Evolutionary conservation across 2,797 vertebrate species (phyloP), one percentile per base, ranked within the genome.

Genomic region (Mus caroli): DNA sequence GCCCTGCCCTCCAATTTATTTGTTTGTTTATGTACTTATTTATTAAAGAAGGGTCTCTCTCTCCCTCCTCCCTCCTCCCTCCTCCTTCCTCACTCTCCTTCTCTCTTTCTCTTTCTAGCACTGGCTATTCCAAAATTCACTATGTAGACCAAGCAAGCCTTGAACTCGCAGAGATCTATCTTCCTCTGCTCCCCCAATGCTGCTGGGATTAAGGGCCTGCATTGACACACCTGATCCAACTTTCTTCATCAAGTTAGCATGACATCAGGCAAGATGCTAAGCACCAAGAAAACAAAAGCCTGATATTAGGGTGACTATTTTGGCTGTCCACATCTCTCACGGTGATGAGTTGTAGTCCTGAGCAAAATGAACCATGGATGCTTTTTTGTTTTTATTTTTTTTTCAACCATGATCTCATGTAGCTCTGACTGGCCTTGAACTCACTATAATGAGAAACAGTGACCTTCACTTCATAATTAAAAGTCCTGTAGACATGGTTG

Each of bases 361-460:
- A 34, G 12, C 6, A 90, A 77, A 52, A 40, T 60, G 60, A 62
- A 67, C 77, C 69, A 76, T 98, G 98, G 12, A n/a, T 28, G 28
- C 6, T 86, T 69, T 67, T 86, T 15, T 12, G n/a, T 67, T 52
- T 86, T 69, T 67, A 69, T 10, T 12, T 50, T 69, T 67, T 50
- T 67, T 86, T 24, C 26, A 52, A 52, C 67, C 6, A 67, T 85
- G 62, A 62, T 52, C 43, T 86, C 62, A n/a, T 67, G 20, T 52
- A 34, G 20, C 20, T 86, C 62, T 69, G 43, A 43, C 31, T 69
- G 62, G 46, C 83, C 20, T 69, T 37, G 83, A 69, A 69, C 11
- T 86, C 83, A 67, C 20, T 69, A 3, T n/a, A 24, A 22, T n/a
- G 62, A 69, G 62, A 86, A 69, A n/a, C 11, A 52, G 46, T 52